A percentile compares a stretch with the other conserved stretches of the same genome.
Evolutionary conservation across 2,797 vertebrate species (phyloP).

Genomic region (Gymnoscopelus braueri): DNA sequence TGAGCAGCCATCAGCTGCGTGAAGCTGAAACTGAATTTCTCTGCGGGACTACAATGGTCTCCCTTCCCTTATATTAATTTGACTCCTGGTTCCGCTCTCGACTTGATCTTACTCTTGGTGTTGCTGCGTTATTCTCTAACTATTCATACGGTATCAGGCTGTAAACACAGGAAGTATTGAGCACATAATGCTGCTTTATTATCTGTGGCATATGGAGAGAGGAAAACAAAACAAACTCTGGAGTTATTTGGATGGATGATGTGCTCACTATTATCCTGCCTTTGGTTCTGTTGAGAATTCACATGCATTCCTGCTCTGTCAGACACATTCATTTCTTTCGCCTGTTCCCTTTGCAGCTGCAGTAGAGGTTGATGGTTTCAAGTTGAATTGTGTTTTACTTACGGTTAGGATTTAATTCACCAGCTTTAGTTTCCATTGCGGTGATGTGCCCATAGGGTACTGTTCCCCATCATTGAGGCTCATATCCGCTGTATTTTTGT

Average conservation of each 20-base stretch:
- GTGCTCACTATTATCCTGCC: constrained; percentile 68
- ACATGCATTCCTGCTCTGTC: constrained; percentile 55
- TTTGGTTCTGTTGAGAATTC: constrained; percentile 67
- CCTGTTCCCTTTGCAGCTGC: constrained; percentile 57
- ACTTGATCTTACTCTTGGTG: constrained; percentile 59
- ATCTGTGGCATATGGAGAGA: constrained; percentile 62
- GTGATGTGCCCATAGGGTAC: constrained; percentile 65
- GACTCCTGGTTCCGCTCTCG: constrained; percentile 59
- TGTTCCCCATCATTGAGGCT: constrained; percentile 62
- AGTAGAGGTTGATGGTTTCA: constrained; percentile 60
- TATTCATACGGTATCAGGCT: no score
- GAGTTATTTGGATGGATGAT: constrained; percentile 61
- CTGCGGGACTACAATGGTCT: no score
- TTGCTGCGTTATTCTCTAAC: no score
- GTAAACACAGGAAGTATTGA: constrained; percentile 57
- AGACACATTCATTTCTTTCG: constrained; percentile 64
- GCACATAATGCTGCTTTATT: constrained; percentile 54
- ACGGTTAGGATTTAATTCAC: constrained; percentile 74
- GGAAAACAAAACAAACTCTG: constrained; percentile 40
- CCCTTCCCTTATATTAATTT: constrained; percentile 12
- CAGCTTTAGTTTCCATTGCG: constrained; percentile 60
- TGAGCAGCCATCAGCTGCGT: no score
- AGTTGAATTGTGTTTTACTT: constrained; percentile 79
- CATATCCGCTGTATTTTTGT: constrained; percentile 71
- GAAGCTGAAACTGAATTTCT: no score